Evolutionary conservation across 2,113 vertebrate species (phyloP), one percentile per base, ranked within the genome.

Genomic region (Speoplatyrhinus poulsoni): DNA sequence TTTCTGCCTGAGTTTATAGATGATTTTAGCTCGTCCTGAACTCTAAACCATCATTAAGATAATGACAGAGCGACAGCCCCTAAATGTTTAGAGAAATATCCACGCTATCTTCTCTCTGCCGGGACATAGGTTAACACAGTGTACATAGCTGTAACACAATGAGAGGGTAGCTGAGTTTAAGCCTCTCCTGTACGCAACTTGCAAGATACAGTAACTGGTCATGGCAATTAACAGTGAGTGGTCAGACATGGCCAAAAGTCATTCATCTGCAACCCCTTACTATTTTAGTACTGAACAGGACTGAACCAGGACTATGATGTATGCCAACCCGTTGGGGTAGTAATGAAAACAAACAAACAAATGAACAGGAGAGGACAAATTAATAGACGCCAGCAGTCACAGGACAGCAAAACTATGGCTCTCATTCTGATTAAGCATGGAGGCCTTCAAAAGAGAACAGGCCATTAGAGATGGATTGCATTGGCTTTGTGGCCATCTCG

Each of bases 381-480:
- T 68, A 92, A 92, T 90, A 75, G 79, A 70, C 72, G 66, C 69
- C 73, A 79, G 73, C 49, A 67, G 86, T 72, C 70, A 69, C 15
- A 54, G 82, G 75, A 84, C 71, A 41, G 36, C 36, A 76, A 86
- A 70, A 61, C 73, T 81, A 47, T 53, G 41, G 83, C 92, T 93
- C 84, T 93, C 90, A 92, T 82, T 87, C 88, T 92, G 91, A 93
- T 93, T 93, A 93, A 92, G 92, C 85, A 92, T 82, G 61, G 77
- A 69, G 72, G 85, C 81, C 82, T 82, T 90, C 81, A 78, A 64
- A 82, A 77, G 60, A 76, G 71, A 86, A 87, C 81, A 82, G 82
- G 76, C 87, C 88, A 91, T 93, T 90, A 92, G 85, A 80, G 87
- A 90, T 85, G 56, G 86, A 90, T 88, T 81, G 80, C 72, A 83